phyloP scores from a whole-genome alignment of 23 tunicate genomes.

The Styela clava region DNA sequence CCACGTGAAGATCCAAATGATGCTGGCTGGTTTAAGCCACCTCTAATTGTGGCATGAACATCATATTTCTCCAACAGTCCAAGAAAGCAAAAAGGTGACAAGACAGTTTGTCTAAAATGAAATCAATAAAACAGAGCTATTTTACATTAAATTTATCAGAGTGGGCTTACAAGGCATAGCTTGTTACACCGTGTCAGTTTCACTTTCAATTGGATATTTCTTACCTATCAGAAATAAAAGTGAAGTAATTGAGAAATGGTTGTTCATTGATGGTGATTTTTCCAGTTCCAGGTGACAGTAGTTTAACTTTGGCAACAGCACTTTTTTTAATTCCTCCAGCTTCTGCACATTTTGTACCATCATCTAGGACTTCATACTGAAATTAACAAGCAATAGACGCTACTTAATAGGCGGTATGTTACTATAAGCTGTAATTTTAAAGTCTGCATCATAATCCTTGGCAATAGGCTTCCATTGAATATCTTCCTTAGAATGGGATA shows the following conservation, averaged over 20 bases:
- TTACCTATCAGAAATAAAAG: constrained; percentile 49
- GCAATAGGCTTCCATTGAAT: no score
- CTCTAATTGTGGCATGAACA: constrained; percentile 58
- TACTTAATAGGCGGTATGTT: no score
- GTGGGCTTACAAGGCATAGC: no score
- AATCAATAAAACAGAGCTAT: no score
- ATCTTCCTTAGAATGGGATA: no score
- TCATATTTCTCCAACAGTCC: constrained; percentile 43
- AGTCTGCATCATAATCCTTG: no score
- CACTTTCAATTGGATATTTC: no score
- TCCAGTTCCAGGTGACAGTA: constrained; percentile 51
- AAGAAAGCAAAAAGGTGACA: constrained; percentile 55
- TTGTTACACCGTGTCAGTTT: no score
- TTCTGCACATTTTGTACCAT: constrained; percentile 46
- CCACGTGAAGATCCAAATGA: background rate
- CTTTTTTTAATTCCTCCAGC: constrained; percentile 60
- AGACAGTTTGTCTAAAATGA: constrained; percentile 42
- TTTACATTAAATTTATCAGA: no score
- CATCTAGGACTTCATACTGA: no score
- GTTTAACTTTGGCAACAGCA: constrained; percentile 48
- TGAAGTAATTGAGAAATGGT: constrained; percentile 34
- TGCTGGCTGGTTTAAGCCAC: background rate
- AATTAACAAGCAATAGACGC: no score
- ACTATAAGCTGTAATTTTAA: no score
- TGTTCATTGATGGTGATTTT: constrained; percentile 56